Conservation (phyloP, 2,113 vertebrate genomes). For the Podarcis cretensis region DNA sequence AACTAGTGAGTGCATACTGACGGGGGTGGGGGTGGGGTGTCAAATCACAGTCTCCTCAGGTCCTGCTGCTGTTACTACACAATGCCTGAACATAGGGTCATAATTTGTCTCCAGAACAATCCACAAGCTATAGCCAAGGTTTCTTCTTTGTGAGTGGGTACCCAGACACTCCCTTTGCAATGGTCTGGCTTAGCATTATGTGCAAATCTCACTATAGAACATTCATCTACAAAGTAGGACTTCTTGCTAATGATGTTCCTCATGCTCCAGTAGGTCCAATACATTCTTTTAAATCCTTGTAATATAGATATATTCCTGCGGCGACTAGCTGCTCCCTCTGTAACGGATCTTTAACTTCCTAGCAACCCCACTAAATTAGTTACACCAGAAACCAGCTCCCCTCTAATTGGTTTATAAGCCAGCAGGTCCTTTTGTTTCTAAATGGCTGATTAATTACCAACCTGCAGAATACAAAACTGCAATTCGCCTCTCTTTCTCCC, state of each 20-base stretch:
- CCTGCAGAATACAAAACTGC: conserved; percentile 40
- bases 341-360: conserved; percentile 50
- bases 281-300: conserved; percentile 15
- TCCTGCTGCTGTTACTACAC: too few species aligned
- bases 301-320: conserved; percentile 40
- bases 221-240: not conserved
- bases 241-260: conserved; percentile 12
- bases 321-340: not conserved
- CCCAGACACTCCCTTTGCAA: too few species aligned
- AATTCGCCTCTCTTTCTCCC: conserved; percentile 36
- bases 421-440: conserved; percentile 56
- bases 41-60: too few species aligned
- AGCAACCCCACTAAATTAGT: conserved; percentile 55
- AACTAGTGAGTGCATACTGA: too few species aligned
- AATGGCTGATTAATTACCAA: conserved; percentile 61
- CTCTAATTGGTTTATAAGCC: conserved; percentile 65
- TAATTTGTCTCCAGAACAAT: too few species aligned
- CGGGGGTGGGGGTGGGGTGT: too few species aligned
- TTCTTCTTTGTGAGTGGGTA: too few species aligned
- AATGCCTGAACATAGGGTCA: too few species aligned
- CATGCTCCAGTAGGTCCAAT: conserved; percentile 11
- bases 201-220: not conserved
- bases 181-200: too few species aligned
- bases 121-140: too few species aligned
- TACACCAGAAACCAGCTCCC: conserved; percentile 55